Evolutionary conservation across 2,888 invertebrate genomes (phyloP).

Genomic region (Ophraella communa): DNA sequence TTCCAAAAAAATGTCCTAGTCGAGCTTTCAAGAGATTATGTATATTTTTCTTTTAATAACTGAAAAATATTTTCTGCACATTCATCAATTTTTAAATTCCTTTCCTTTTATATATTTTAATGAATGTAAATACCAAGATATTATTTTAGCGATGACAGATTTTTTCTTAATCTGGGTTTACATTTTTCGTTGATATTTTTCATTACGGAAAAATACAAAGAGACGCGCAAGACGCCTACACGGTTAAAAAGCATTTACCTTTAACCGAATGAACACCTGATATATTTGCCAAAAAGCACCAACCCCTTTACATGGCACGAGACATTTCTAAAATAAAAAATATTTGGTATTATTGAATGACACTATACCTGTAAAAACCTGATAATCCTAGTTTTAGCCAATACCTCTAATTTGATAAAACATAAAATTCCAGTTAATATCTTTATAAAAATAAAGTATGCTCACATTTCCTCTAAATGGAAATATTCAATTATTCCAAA

Average conservation of each 20-base stretch:
- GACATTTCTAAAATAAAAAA: too few relatives aligned
- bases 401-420: too few relatives aligned
- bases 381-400: too few relatives aligned
- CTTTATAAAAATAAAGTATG: too few relatives aligned
- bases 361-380: too few relatives aligned
- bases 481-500: too few relatives aligned
- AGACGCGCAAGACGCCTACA: constrained; percentile 3
- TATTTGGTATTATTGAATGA: too few relatives aligned
- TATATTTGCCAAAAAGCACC: too few relatives aligned
- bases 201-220: constrained; percentile 11
- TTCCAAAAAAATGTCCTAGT: background rate
- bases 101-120: background rate
- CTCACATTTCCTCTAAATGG: too few relatives aligned
- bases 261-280: too few relatives aligned
- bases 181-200: constrained; percentile 21
- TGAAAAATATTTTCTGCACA: background rate
- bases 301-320: too few relatives aligned
- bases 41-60: constrained; percentile 1
- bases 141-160: constrained; percentile 8
- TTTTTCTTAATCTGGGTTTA: constrained; percentile 7
- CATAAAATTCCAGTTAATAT: too few relatives aligned
- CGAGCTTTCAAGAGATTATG: background rate
- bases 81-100: constrained; percentile 4
- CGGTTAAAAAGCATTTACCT: background rate
- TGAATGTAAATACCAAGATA: constrained; percentile 1